Percentiles rank a stretch among this genome's conserved stretches.
Conservation (phyloP, 2,888 invertebrate species). For the Entomobrya proxima region DNA sequence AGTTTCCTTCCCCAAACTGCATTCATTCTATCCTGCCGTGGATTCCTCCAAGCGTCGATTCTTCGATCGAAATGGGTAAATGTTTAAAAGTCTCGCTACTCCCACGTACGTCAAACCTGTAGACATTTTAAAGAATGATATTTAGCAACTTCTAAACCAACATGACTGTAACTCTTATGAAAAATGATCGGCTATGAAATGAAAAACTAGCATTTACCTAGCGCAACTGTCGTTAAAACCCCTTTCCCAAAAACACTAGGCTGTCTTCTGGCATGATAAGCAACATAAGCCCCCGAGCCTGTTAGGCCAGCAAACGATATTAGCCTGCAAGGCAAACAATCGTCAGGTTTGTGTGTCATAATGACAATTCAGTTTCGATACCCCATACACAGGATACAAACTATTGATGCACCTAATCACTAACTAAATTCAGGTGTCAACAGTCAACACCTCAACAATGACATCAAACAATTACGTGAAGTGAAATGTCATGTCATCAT, state of each 20-base stretch:
- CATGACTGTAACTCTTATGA: background rate
- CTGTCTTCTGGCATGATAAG: slow-evolving; percentile 25
- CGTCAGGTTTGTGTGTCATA: background rate
- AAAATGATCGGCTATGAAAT: background rate
- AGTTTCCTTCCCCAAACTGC: too few relatives aligned
- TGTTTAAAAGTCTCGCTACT: slow-evolving; percentile 49
- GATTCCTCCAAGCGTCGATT: background rate
- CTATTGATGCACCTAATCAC: too few relatives aligned
- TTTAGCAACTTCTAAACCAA: background rate
- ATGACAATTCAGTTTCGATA: too few relatives aligned
- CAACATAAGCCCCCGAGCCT: slow-evolving; percentile 61
- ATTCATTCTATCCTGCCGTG: background rate
- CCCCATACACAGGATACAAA: too few relatives aligned
- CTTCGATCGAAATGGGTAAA: slow-evolving; percentile 50
- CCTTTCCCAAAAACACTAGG: background rate
- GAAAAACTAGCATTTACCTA: slow-evolving; percentile 28
- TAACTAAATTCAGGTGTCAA: too few relatives aligned
- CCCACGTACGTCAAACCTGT: slow-evolving; percentile 56
- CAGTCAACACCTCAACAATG: too few relatives aligned
- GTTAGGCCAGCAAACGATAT: slow-evolving; percentile 59
- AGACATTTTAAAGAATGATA: background rate
- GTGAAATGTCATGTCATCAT: too few relatives aligned
- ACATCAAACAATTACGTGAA: too few relatives aligned
- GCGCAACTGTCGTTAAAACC: slow-evolving; percentile 22
- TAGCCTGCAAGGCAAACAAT: slow-evolving; percentile 60